Conservation (phyloP, 2,113 vertebrate genomes). For the Nematolebias whitei region DNA sequence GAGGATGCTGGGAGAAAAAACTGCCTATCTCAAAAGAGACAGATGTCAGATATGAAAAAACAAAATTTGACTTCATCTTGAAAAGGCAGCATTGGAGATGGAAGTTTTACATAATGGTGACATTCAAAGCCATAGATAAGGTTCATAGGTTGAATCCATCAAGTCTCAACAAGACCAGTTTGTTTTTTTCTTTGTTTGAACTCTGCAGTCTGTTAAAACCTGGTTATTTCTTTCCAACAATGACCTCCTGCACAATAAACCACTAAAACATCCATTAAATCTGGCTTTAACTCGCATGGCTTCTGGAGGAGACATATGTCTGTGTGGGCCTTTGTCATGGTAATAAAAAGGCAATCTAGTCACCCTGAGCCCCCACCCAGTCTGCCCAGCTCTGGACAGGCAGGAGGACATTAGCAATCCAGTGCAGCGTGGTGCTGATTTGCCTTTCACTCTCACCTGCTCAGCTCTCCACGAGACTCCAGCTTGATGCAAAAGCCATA, state of each 20-base stretch:
- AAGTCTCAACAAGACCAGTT: slow-evolving; percentile 10
- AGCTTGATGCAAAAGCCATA: slow-evolving; percentile 32
- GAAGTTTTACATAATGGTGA: not conserved
- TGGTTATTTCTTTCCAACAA: slow-evolving; percentile 43
- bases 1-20: slow-evolving; percentile 3
- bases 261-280: slow-evolving; percentile 57
- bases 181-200: slow-evolving; percentile 27
- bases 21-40: slow-evolving; percentile 47
- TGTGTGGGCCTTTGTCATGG: slow-evolving; percentile 67
- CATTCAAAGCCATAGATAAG: slow-evolving; percentile 1
- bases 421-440: slow-evolving; percentile 33
- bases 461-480: slow-evolving; percentile 31
- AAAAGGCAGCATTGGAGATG: not conserved
- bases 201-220: slow-evolving; percentile 55
- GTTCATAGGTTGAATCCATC: not conserved
- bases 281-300: slow-evolving; percentile 46
- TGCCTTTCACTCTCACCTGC: slow-evolving; percentile 65
- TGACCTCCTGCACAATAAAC: slow-evolving; percentile 41
- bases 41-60: slow-evolving; percentile 8
- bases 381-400: slow-evolving; percentile 36
- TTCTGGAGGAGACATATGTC: slow-evolving; percentile 57
- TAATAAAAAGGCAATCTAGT: slow-evolving; percentile 59
- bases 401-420: slow-evolving; percentile 57
- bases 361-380: slow-evolving; percentile 37
- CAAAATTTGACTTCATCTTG: not conserved